A percentile compares a stretch with the other conserved stretches of the same genome.
These are phyloP conservation scores for Heterochromis multidens DNA, from an alignment of 2,113 vertebrate species.

Conservation along the genomic window DNA sequence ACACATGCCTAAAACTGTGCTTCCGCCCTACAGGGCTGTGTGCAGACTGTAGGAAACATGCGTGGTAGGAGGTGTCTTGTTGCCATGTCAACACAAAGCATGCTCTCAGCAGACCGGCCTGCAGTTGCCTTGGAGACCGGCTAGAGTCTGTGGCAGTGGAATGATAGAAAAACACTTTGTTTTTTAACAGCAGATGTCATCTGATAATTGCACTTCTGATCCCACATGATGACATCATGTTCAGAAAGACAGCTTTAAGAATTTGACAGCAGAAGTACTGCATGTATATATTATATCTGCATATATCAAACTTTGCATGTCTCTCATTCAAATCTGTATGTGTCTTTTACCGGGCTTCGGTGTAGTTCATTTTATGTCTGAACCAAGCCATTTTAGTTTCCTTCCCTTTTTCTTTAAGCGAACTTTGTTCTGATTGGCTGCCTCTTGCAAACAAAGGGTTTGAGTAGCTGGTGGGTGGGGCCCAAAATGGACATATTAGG, in stretches of 20 bases:
- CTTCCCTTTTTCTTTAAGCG: neutral
- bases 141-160: conserved; percentile 37
- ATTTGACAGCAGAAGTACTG: neutral
- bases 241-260: neutral
- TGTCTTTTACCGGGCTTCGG: neutral
- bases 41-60: conserved; percentile 21
- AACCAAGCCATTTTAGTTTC: fast-evolving
- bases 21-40: conserved; percentile 8
- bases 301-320: too few species aligned
- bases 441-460: neutral
- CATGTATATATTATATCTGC: too few species aligned
- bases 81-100: conserved; percentile 72
- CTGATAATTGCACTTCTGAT: conserved; percentile 4
- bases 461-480: neutral
- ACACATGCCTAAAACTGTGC: neutral
- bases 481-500: neutral
- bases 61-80: conserved; percentile 63
- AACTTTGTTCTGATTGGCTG: neutral
- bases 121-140: conserved; percentile 72
- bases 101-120: conserved; percentile 43
- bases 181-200: conserved; percentile 37
- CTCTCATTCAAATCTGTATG: neutral
- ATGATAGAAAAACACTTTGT: conserved; percentile 50
- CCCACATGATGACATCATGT: neutral
- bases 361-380: neutral